A percentile compares a stretch with the other conserved stretches of the same genome.
Evolutionary conservation across 2,888 invertebrate genomes (phyloP).

Genomic region (Pogonocherus hispidulus): DNA sequence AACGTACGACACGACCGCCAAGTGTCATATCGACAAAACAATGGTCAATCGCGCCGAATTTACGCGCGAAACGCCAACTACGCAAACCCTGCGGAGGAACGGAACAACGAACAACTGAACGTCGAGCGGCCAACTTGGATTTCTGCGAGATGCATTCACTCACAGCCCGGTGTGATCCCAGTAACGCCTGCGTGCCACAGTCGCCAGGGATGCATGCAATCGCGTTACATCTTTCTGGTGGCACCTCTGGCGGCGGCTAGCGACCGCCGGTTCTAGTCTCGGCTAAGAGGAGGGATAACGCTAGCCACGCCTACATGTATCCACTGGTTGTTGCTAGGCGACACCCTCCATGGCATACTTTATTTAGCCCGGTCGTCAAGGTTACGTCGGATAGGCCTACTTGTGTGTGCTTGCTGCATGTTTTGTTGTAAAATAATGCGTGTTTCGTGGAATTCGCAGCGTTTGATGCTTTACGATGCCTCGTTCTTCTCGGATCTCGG

Average conservation of each 20-base stretch:
- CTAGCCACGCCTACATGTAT: conserved; percentile 53
- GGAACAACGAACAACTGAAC: neutral
- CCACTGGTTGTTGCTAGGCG: conserved; percentile 59
- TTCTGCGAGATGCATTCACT: conserved; percentile 30
- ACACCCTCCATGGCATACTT: conserved; percentile 58
- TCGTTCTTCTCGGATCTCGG: neutral
- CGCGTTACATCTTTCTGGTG: conserved; percentile 39
- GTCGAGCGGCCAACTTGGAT: conserved; percentile 8
- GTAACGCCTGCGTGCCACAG: conserved; percentile 31
- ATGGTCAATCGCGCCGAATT: conserved; percentile 21
- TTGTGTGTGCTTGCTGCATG: conserved; percentile 19
- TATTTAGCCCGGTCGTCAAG: conserved; percentile 59
- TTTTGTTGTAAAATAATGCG: conserved; percentile 27
- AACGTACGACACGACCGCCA: neutral
- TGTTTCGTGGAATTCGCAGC: conserved; percentile 6
- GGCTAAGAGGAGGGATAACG: conserved; percentile 48
- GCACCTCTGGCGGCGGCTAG: conserved; percentile 39
- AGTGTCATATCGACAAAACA: conserved; percentile 36
- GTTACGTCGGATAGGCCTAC: conserved; percentile 52
- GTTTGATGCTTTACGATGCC: neutral
- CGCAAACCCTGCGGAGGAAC: neutral
- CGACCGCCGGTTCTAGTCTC: conserved; percentile 43
- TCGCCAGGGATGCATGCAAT: conserved; percentile 41
- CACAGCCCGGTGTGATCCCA: conserved; percentile 20
- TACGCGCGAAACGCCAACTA: conserved; percentile 8